phyloP scores from a whole-genome alignment of 2,113 vertebrate genomes.

The Mustela lutreola region DNA sequence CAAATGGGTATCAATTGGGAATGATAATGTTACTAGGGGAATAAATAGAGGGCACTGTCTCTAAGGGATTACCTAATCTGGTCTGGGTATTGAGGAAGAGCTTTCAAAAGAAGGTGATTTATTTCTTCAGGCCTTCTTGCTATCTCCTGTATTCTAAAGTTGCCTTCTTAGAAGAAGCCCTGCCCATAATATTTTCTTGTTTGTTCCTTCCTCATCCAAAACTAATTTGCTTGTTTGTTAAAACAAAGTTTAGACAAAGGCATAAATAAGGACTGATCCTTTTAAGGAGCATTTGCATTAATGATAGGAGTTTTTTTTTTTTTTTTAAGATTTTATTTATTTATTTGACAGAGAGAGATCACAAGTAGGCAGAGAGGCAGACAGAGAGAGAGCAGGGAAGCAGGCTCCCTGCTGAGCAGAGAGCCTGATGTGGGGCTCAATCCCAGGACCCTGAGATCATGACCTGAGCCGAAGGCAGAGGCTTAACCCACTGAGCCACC shows the following conservation, averaged over 20 bases:
- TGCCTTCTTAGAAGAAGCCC: neutral
- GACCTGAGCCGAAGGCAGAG: too few relatives aligned
- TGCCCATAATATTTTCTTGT: neutral
- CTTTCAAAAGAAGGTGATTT: neutral
- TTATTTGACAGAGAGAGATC: too few relatives aligned
- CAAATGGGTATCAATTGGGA: neutral
- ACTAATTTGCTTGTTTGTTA: neutral
- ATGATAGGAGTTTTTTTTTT: constrained; percentile 35
- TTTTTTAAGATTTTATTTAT: neutral
- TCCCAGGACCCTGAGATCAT: too few relatives aligned
- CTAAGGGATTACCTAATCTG: neutral
- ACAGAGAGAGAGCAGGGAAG: too few relatives aligned
- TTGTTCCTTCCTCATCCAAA: neutral
- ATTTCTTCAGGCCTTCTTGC: neutral
- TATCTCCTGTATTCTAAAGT: constrained; percentile 17
- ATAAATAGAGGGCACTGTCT: neutral
- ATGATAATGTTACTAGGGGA: neutral
- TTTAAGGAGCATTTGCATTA: neutral
- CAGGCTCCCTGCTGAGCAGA: too few relatives aligned
- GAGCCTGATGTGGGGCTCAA: too few relatives aligned
- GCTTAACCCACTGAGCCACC: too few relatives aligned
- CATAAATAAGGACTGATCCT: neutral
- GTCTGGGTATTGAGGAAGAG: neutral
- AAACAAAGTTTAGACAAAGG: constrained; percentile 19
- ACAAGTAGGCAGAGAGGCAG: too few relatives aligned